Evolutionary conservation across 2,888 invertebrate genomes (phyloP), one percentile per base, ranked within the genome.

Genomic region (Cephalotes varians): DNA sequence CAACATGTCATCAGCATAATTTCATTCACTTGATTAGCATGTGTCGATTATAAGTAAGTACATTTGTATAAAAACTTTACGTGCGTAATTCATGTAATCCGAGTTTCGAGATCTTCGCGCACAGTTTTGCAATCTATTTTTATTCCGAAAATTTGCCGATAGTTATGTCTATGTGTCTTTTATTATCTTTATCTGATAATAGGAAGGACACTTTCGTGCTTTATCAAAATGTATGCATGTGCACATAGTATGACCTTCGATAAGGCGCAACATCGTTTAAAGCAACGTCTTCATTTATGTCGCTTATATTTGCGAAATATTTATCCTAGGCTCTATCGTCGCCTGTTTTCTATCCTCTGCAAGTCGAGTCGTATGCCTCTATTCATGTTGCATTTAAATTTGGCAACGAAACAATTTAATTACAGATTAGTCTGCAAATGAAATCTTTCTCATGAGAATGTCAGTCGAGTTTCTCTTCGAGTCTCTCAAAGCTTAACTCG

Each of bases 81-180:
- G 37, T 37, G 34, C 49, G 67, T 81, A 47, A 85, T 90, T 89
- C 85, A 72, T 64, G 77, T 86, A 90, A 89, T 88, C 86, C 58
- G 86, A 87, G 84, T 86, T 73, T 83, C 69, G 77, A 85, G 83
- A 83, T 89, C 12, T 84, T 25, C 72, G 49, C 54, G 65, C 60
- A 64, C 62, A 40, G n/a, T 40, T 37, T 34, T 64, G 51, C n/a
- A 84, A 77, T 77, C 67, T 72, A 85, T 64, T 81, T 84, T 67
- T 85, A 81, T 28, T 77, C 44, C 49, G 34, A 79, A 81, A 81
- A 73, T 84, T 77, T 81, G 73, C 62, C 81, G 67, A 49, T 9
- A 60, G 34, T 47, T 72, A 40, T 28, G 44, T 31, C 9, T 40
- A 12, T 31, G 21, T 6, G 18, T 7, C 18, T 64, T 21, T 21